phyloP scores from a whole-genome alignment of 2,113 vertebrate genomes.

The Rana temporaria region DNA sequence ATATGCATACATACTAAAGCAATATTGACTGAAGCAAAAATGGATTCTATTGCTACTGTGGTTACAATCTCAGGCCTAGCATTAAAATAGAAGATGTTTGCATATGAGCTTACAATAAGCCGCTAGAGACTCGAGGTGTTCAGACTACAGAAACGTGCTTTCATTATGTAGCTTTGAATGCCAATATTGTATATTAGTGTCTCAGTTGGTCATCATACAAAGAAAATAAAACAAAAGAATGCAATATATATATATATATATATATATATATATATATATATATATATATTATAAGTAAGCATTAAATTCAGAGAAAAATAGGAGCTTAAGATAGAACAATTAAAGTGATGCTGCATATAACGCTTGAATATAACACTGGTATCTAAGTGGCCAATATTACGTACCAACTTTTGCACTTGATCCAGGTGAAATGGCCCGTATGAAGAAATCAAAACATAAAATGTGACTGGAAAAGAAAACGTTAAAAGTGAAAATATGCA shows the following conservation, averaged over 20 bases:
- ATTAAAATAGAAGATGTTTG: conserved; percentile 25
- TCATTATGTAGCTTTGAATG: conserved; percentile 31
- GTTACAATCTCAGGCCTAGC: conserved; percentile 17
- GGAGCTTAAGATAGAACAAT: neutral
- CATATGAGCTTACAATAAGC: conserved; percentile 33
- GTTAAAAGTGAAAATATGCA: conserved; percentile 48
- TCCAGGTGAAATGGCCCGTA: conserved; percentile 44
- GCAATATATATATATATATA: too few species aligned
- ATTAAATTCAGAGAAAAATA: neutral
- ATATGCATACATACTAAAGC: neutral
- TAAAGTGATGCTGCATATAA: neutral
- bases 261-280: too few species aligned
- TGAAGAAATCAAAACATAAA: conserved; percentile 56
- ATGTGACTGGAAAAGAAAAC: conserved; percentile 56
- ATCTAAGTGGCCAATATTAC: conserved; percentile 32
- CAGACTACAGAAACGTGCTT: conserved; percentile 12
- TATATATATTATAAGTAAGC: neutral
- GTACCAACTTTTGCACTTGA: conserved; percentile 50
- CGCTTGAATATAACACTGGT: neutral
- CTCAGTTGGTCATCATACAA: conserved; percentile 14
- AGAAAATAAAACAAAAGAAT: neutral
- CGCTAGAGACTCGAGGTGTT: neutral
- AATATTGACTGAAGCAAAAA: conserved; percentile 4
- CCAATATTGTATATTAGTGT: conserved; percentile 5
- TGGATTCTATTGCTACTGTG: conserved; percentile 12